phyloP scores from a whole-genome alignment of 2,888 invertebrate species.

The Myathropa florea region DNA sequence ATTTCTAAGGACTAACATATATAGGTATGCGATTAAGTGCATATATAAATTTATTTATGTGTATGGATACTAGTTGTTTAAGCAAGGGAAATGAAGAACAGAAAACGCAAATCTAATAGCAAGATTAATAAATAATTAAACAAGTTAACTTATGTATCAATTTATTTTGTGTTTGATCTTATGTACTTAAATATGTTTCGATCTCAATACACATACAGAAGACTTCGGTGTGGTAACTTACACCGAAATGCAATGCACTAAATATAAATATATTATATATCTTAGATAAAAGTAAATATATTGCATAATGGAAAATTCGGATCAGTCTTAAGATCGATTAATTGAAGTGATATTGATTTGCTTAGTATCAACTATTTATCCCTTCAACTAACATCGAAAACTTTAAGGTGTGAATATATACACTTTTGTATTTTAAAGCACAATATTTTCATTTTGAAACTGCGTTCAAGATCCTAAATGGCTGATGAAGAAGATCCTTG shows the following conservation, averaged over 20 bases:
- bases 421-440: not conserved
- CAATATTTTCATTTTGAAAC: not conserved
- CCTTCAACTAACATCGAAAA: slow-evolving; percentile 54
- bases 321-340: slow-evolving; percentile 27
- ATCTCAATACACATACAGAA: not conserved
- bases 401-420: slow-evolving; percentile 44
- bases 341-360: slow-evolving; percentile 25
- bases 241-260: not conserved
- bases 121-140: not conserved
- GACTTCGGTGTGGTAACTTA: not conserved
- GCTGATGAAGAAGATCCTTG: slow-evolving; percentile 83
- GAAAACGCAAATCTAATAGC: not conserved
- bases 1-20: too few species aligned
- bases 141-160: not conserved
- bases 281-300: slow-evolving; percentile 27
- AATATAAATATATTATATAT: not conserved
- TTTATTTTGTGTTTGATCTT: not conserved
- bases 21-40: too few species aligned
- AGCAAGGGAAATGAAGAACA: too few species aligned
- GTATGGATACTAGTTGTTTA: too few species aligned
- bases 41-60: too few species aligned
- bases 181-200: not conserved
- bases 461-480: slow-evolving; percentile 72
- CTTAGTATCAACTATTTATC: slow-evolving; percentile 66
- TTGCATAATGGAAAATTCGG: slow-evolving; percentile 42